Conservation (phyloP, 1,140 invertebrate species). For the Spodoptera litura region DNA sequence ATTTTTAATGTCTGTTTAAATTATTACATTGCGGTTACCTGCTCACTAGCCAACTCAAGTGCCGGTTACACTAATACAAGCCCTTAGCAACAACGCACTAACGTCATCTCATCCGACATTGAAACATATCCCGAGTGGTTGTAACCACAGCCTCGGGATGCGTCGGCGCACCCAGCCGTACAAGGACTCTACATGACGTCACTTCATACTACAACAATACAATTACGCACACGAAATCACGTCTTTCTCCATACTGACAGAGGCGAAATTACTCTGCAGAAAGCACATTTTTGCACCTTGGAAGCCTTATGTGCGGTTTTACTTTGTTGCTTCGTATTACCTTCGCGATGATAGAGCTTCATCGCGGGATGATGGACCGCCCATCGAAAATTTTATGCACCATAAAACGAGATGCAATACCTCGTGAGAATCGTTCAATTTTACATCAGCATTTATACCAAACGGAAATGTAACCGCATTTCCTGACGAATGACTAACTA, state of each 20-base stretch:
- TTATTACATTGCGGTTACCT: neutral
- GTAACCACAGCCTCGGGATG: constrained; percentile 78
- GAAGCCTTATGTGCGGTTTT: constrained; percentile 26
- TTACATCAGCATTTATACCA: constrained; percentile 1
- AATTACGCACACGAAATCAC: constrained; percentile 43
- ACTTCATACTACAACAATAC: constrained; percentile 54
- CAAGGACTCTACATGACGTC: constrained; percentile 75
- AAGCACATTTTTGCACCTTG: constrained; percentile 18
- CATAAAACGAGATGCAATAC: constrained; percentile 30
- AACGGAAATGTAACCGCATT: constrained; percentile 35
- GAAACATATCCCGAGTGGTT: constrained; percentile 76
- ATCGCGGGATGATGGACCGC: constrained; percentile 25
- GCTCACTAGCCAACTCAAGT: neutral
- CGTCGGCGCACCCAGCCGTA: constrained; percentile 72
- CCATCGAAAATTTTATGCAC: constrained; percentile 30
- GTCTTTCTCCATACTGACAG: constrained; percentile 51
- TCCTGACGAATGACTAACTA: constrained; percentile 36
- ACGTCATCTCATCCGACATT: constrained; percentile 67
- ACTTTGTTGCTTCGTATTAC: constrained; percentile 30
- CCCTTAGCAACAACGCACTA: constrained; percentile 67
- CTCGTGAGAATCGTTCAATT: neutral
- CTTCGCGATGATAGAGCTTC: constrained; percentile 24
- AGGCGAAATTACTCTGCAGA: constrained; percentile 45
- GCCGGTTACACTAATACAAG: constrained; percentile 51
- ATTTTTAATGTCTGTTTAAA: constrained; percentile 10